These are phyloP conservation scores for Ceraclea dissimilis DNA, from an alignment of 2,888 invertebrate species.

Conservation along the genomic window DNA sequence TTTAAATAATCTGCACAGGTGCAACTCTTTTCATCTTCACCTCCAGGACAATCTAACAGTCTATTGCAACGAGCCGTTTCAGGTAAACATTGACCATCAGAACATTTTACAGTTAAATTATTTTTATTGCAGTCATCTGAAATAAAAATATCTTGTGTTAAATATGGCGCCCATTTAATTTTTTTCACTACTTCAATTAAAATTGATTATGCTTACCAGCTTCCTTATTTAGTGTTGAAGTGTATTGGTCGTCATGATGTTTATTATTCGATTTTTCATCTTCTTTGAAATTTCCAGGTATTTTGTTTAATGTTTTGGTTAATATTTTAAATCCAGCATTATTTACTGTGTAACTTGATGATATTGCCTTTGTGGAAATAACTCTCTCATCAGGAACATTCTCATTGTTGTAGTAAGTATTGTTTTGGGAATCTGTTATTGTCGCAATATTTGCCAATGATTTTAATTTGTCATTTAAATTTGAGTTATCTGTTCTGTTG, in stretches of 20 bases:
- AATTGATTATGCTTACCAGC: slow-evolving; percentile 8
- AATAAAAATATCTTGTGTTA: slow-evolving; percentile 17
- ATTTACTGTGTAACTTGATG: slow-evolving; percentile 53
- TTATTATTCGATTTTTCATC: slow-evolving; percentile 40
- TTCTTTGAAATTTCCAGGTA: slow-evolving; percentile 39
- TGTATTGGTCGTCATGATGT: slow-evolving; percentile 32
- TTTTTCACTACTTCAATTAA: not conserved
- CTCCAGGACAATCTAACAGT: slow-evolving; percentile 60
- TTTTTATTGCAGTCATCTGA: slow-evolving; percentile 39
- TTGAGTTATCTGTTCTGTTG: slow-evolving; percentile 32
- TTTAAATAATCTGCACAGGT: slow-evolving; percentile 68
- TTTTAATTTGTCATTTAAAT: slow-evolving; percentile 43
- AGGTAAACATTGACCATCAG: slow-evolving; percentile 57
- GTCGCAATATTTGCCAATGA: slow-evolving; percentile 52
- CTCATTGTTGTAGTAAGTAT: slow-evolving; percentile 39
- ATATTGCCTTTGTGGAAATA: slow-evolving; percentile 54
- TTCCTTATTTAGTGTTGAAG: slow-evolving; percentile 11
- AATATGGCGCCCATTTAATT: not conserved
- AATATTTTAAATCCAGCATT: slow-evolving; percentile 58
- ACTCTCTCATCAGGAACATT: slow-evolving; percentile 38
- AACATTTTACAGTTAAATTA: slow-evolving; percentile 51
- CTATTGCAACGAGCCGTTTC: slow-evolving; percentile 62
- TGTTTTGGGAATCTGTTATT: slow-evolving; percentile 46
- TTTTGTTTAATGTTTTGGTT: slow-evolving; percentile 57
- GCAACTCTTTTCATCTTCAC: slow-evolving; percentile 65